phyloP scores from a whole-genome alignment of 2,113 vertebrate species.

The Oreochromis aureus region DNA sequence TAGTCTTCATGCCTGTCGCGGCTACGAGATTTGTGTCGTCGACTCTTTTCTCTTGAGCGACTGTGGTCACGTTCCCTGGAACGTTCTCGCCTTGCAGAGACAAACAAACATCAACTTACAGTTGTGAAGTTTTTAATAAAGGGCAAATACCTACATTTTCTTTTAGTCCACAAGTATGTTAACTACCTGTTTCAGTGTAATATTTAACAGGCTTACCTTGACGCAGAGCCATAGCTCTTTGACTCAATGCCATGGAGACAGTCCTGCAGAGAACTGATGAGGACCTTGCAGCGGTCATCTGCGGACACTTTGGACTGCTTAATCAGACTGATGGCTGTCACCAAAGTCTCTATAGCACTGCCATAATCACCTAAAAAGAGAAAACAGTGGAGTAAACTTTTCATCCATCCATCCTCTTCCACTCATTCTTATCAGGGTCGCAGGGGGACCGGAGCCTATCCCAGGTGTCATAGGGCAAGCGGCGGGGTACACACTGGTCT shows the following conservation, averaged over 20 bases:
- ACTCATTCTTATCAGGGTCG: neutral
- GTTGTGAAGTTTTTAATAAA: neutral
- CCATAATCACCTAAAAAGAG: constrained; percentile 86
- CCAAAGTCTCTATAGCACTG: constrained; percentile 97
- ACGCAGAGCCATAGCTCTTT: constrained; percentile 96
- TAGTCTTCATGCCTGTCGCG: constrained; percentile 97
- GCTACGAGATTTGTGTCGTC: constrained; percentile 96
- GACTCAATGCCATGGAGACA: constrained; percentile 99
- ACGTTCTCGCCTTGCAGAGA: constrained; percentile 88
- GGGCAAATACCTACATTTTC: neutral
- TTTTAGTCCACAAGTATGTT: neutral
- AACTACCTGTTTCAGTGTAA: neutral
- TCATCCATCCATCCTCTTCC: neutral
- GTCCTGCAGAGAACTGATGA: constrained; percentile 98
- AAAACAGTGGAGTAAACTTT: neutral
- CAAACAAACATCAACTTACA: neutral
- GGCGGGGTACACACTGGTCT: neutral
- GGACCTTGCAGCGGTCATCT: constrained; percentile 97
- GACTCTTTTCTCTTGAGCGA: constrained; percentile 94
- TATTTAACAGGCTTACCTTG: constrained; percentile 64
- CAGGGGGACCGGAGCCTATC: neutral
- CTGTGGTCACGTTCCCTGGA: constrained; percentile 98
- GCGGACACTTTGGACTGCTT: constrained; percentile 99
- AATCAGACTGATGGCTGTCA: constrained; percentile 98
- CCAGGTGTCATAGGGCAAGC: neutral